Evolutionary conservation across 2,888 invertebrate species (phyloP).

Genomic region (Zaprionus bogoriensis): DNA sequence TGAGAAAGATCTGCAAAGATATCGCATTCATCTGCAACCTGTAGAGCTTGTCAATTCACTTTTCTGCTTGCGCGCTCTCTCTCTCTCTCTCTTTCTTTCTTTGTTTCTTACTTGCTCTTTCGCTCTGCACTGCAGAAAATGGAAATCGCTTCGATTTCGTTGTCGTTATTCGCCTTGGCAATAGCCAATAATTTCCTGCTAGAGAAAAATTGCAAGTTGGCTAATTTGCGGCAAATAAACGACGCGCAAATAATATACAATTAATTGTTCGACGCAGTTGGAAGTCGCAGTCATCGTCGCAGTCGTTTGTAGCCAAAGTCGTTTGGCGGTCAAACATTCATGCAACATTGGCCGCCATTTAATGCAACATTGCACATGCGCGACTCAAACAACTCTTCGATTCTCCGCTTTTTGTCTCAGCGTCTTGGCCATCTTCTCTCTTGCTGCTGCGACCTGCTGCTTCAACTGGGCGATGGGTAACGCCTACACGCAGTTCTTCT

Average conservation of each 20-base stretch:
- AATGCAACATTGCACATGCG: conserved; percentile 9
- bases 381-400: conserved; percentile 29
- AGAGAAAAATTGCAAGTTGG: conserved; percentile 73
- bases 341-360: conserved; percentile 42
- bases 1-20: not conserved
- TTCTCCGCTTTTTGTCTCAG: conserved; percentile 20
- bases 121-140: conserved; percentile 16
- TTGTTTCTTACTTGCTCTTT: not conserved
- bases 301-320: conserved; percentile 33
- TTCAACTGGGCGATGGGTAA: conserved; percentile 55
- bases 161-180: conserved; percentile 50
- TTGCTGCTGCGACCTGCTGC: not conserved
- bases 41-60: conserved; percentile 45
- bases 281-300: conserved; percentile 35
- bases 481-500: conserved; percentile 65
- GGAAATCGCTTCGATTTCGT: conserved; percentile 43
- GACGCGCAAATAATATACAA: conserved; percentile 77
- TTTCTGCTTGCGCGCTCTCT: conserved; percentile 10
- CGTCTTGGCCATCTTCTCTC: conserved; percentile 19
- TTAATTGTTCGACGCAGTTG: conserved; percentile 66
- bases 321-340: conserved; percentile 51
- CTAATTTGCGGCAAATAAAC: conserved; percentile 76
- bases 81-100: not conserved
- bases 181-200: conserved; percentile 70
- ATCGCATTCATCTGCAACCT: not conserved